Evolutionary conservation across 2,888 invertebrate genomes (phyloP).

Genomic region (Cecidostiba fungosa): DNA sequence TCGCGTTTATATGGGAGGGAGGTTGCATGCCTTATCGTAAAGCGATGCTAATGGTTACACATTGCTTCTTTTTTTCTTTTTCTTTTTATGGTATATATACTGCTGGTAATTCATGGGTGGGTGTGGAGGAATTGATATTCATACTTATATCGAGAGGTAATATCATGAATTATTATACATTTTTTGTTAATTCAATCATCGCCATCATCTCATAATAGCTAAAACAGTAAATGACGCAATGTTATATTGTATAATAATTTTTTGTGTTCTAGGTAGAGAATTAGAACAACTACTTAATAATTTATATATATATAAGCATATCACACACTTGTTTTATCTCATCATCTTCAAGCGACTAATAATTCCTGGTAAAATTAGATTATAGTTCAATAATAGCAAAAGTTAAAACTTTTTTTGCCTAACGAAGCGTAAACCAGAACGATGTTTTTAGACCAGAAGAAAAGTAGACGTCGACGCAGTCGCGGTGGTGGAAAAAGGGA

Average conservation of each 20-base stretch:
- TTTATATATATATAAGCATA: too few species aligned
- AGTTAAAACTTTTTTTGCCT: not conserved
- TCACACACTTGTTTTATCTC: too few species aligned
- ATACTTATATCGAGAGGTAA: not conserved
- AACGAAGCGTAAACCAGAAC: constrained; percentile 19
- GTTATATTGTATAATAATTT: too few species aligned
- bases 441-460: not conserved
- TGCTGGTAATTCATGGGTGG: not conserved
- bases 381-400: not conserved
- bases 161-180: too few species aligned
- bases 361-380: too few species aligned
- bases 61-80: not conserved
- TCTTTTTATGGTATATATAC: not conserved
- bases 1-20: constrained; percentile 34
- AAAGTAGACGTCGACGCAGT: not conserved
- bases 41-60: not conserved
- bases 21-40: not conserved
- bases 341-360: too few species aligned
- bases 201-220: too few species aligned
- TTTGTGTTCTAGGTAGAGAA: too few species aligned
- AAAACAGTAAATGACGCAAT: too few species aligned
- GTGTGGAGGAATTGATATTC: not conserved
- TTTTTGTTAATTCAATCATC: too few species aligned
- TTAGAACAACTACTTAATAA: too few species aligned
- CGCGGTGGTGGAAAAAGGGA: constrained; percentile 16